Conservation (phyloP, 2,113 vertebrate genomes). For the Hippopotamus amphibius region DNA sequence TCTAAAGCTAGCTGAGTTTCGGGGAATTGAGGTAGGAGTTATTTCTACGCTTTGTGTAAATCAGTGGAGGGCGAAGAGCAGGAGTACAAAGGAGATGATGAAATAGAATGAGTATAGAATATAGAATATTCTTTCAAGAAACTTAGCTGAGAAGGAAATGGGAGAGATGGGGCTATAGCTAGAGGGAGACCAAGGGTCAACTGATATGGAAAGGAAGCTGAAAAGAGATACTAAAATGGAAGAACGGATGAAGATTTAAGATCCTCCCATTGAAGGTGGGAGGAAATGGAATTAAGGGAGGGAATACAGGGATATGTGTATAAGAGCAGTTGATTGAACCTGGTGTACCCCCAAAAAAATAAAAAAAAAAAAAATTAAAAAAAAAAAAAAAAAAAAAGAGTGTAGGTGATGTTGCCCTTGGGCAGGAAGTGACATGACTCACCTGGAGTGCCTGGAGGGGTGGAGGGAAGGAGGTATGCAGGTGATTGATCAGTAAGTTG, state of each 20-base stretch:
- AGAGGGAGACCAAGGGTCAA: background rate
- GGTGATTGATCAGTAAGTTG: background rate
- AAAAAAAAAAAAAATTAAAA: too few species aligned
- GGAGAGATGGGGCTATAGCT: background rate
- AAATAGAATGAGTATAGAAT: background rate
- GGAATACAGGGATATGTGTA: too few species aligned
- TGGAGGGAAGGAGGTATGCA: background rate
- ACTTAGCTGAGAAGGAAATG: background rate
- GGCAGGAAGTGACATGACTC: background rate
- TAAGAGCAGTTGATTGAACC: too few species aligned
- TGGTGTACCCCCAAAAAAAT: too few species aligned
- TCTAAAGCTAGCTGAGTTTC: background rate
- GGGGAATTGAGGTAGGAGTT: background rate
- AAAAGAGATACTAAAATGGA: background rate
- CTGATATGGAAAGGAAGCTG: background rate
- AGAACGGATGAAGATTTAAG: too few species aligned
- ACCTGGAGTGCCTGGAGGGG: background rate
- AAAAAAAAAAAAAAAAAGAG: too few species aligned
- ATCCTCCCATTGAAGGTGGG: background rate
- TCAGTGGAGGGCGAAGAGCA: background rate
- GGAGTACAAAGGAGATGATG: background rate
- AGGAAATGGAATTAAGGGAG: background rate
- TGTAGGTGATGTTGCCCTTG: background rate
- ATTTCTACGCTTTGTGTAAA: background rate
- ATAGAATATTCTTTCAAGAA: background rate